phyloP scores from a whole-genome alignment of 2,113 vertebrate species.

The Callopanchax toddi region DNA sequence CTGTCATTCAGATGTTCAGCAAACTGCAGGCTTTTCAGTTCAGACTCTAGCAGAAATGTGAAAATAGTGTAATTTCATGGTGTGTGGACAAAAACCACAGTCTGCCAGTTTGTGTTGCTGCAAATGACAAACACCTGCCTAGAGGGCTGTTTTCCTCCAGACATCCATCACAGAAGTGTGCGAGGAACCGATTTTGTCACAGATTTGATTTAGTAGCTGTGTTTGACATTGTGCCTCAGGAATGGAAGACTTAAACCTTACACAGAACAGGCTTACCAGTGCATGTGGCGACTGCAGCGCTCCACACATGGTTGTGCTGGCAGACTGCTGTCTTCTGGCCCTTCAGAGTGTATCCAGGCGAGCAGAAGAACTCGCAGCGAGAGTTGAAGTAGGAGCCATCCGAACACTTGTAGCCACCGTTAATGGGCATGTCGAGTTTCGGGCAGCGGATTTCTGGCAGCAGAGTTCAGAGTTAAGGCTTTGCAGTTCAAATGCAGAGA shows the following conservation, averaged over 20 bases:
- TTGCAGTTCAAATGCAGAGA: background rate
- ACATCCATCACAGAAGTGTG: slow-evolving; percentile 17
- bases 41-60: background rate
- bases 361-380: slow-evolving; percentile 94
- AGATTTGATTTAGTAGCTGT: slow-evolving; percentile 1
- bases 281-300: slow-evolving; percentile 83
- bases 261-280: slow-evolving; percentile 80
- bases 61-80: slow-evolving; percentile 12
- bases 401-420: slow-evolving; percentile 91
- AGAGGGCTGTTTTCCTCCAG: slow-evolving; percentile 5
- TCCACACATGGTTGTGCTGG: slow-evolving; percentile 90
- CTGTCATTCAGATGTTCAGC: background rate
- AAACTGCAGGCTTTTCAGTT: slow-evolving; percentile 27
- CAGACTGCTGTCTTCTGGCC: slow-evolving; percentile 87
- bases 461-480: background rate
- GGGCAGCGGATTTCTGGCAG: slow-evolving; percentile 90
- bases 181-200: background rate
- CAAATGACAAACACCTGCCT: background rate
- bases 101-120: background rate
- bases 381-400: slow-evolving; percentile 96
- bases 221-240: background rate
- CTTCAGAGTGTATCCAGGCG: slow-evolving; percentile 89
- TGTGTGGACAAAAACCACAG: slow-evolving; percentile 5
- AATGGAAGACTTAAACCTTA: background rate
- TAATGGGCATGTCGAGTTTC: slow-evolving; percentile 85